phyloP scores from a whole-genome alignment of 1,140 invertebrate species.

The Drosophila arizonae region DNA sequence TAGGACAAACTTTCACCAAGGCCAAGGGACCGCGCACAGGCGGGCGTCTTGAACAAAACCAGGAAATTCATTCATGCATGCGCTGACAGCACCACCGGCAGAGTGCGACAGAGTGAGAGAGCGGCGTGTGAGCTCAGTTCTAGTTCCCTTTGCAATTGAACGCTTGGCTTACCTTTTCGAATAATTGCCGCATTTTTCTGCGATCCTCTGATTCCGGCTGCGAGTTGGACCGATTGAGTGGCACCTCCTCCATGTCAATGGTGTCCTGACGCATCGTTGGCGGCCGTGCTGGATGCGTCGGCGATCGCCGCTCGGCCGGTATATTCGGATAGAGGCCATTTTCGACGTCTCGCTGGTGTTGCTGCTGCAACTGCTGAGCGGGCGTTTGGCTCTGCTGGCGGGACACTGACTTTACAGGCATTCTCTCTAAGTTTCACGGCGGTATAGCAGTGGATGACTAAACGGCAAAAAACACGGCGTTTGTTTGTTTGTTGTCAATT shows the following conservation, averaged over 20 bases:
- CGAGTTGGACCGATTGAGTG: slow-evolving; percentile 58
- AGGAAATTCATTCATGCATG: slow-evolving; percentile 55
- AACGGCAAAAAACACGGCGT: not conserved
- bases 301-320: slow-evolving; percentile 60
- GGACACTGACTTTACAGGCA: slow-evolving; percentile 62
- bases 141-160: not conserved
- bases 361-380: slow-evolving; percentile 67
- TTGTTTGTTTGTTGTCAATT: slow-evolving; percentile 8
- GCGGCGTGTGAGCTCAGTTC: not conserved
- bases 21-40: slow-evolving; percentile 11
- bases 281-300: slow-evolving; percentile 46
- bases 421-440: slow-evolving; percentile 16
- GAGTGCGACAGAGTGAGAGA: not conserved
- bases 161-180: slow-evolving; percentile 64
- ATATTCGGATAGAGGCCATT: slow-evolving; percentile 76
- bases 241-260: slow-evolving; percentile 79
- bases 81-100: not conserved
- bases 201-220: slow-evolving; percentile 70
- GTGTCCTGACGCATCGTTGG: slow-evolving; percentile 74
- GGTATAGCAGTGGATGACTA: slow-evolving; percentile 4
- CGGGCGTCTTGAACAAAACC: slow-evolving; percentile 7
- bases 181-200: slow-evolving; percentile 64
- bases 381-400: slow-evolving; percentile 71
- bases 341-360: slow-evolving; percentile 70
- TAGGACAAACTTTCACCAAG: slow-evolving; percentile 50